Evolutionary conservation across 2,797 vertebrate species (phyloP), one percentile per base, ranked within the genome.

Genomic region (Trematomus bernacchii): DNA sequence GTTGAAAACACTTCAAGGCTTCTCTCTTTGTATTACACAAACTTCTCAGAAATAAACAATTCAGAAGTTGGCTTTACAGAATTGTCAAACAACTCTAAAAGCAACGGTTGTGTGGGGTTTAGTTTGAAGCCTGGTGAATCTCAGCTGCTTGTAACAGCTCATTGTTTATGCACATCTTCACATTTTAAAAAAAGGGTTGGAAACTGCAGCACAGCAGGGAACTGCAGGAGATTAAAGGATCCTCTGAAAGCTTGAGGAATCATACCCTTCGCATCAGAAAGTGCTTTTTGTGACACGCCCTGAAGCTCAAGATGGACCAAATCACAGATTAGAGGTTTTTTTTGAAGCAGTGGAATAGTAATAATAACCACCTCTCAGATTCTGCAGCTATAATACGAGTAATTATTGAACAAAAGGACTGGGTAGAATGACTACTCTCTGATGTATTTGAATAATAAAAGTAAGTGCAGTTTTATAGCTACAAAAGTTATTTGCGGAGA

Each of bases 171-270:
- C 6, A 53, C 47, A 42, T 57, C 16, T 63, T 37, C 14, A 53
- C 4, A 66, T 74, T 46, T 70, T 27, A 18, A 33, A 40, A 68
- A 62, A n/a, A 65, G 42, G 52, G 46, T 50, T 66, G 27, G 60
- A 77, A 70, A 12, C 2, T 68, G 54, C 51, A 16, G 10, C 47
- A 30, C 37, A 43, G 40, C 33, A 13, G 33, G 51, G 33, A 44
- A 59, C 33, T 18, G 8, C 54, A 43, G 4, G 21, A 48, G 54
- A 74, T 52, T 52, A 43, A 78, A 66, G 44, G 54, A 73, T 70
- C 30, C 18, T 53, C 21, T 64, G 3, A 50, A 8, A 12, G 30
- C 33, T 54, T 55, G 21, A 71, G 55, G 18, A 16, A 63, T 51
- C 11, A 0, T 6, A 16, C 58, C 60, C 14, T 47, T 58, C 16